Percentiles rank a stretch among this genome's conserved stretches.
Conservation (phyloP, 2,888 invertebrate species). For the Oxyscelio sp. region DNA sequence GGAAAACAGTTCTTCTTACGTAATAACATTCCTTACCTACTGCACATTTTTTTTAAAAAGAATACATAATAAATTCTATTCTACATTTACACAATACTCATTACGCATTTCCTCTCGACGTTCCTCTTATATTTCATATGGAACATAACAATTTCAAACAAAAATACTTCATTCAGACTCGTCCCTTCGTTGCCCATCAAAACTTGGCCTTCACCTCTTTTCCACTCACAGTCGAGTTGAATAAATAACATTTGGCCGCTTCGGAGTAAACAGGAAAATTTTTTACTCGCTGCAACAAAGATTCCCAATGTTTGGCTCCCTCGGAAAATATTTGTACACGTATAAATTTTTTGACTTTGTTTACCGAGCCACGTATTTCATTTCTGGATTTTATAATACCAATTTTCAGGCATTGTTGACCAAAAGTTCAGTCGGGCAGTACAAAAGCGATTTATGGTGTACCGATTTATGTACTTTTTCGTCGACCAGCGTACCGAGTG, state of each 20-base stretch:
- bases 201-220: conserved; percentile 48
- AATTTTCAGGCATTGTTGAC: conserved; percentile 26
- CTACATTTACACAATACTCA: no score
- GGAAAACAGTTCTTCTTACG: no score
- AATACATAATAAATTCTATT: no score
- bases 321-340: conserved; percentile 33
- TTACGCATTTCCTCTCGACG: no score
- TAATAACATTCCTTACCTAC: no score
- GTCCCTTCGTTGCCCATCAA: not conserved
- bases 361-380: not conserved
- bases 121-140: no score
- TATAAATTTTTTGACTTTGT: conserved; percentile 32
- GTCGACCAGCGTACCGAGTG: not conserved
- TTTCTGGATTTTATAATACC: conserved; percentile 28
- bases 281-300: not conserved
- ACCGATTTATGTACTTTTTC: conserved; percentile 25
- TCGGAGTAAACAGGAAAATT: conserved; percentile 42
- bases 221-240: conserved; percentile 23
- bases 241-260: not conserved
- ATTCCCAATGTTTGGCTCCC: not conserved
- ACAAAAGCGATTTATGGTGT: conserved; percentile 28
- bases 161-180: conserved; percentile 15
- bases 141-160: no score
- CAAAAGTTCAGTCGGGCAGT: not conserved
- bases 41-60: no score